Evolutionary conservation across 2,888 invertebrate species (phyloP), one percentile per base, ranked within the genome.

Genomic region (Troides aeacus): DNA sequence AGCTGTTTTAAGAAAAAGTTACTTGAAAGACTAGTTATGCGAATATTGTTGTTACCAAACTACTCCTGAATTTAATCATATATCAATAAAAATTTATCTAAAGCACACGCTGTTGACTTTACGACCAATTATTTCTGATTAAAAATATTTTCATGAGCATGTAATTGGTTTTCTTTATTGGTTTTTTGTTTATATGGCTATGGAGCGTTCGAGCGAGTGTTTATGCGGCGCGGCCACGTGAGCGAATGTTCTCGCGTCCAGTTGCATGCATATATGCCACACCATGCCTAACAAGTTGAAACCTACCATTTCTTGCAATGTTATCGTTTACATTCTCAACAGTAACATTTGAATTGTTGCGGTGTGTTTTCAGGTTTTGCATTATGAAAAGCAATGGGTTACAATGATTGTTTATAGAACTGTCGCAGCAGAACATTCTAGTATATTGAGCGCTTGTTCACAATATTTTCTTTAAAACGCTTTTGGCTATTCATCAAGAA

Each of bases 151-250:
- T 82, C 86, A 86, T 83, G 80, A 81, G 84, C 88, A 86, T 89
- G 85, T 88, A 87, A 90, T 90, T 88, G 88, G 84, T 89, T 89
- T 88, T 86, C 87, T 85, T 85, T 83, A 84, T 80, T 78, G 77
- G 70, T 62, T 80, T 80, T 81, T 82, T 86, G 88, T 87, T 84
- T 86, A 84, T 84, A 84, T 84, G 74, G 82, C 80, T 82, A 79
- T 76, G 81, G 79, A 79, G 83, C 82, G 78, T 69, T 59, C 60
- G 62, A 61, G 39, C 64, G 70, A 59, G 23, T 67, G 70, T 67
- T 67, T 62, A 66, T 62, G 62, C 65, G 59, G 24, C 24, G 59
- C 56, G 59, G 53, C 62, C 66, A 67, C 63, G 67, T 67, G 70
- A 70, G 46, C 60, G 62, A 63, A 70, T 46, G 58, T 62, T 62